Conservation (phyloP, 2,113 vertebrate species). For the Eira barbara region DNA sequence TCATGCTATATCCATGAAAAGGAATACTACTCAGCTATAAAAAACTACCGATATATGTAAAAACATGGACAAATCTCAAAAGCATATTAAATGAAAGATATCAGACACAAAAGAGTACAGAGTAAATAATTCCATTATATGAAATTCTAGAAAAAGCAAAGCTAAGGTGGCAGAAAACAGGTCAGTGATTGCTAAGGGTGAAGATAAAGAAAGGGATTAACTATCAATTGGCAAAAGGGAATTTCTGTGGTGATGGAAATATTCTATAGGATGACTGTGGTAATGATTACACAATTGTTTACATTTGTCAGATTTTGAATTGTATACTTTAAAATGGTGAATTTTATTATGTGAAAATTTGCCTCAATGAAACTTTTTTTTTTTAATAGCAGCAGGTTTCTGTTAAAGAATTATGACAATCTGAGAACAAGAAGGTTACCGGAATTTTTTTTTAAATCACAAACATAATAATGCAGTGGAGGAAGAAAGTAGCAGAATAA, state of each 20-base stretch:
- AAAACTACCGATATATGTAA: not conserved
- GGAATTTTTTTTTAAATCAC: not conserved
- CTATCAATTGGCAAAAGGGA: not conserved
- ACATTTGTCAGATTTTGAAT: not conserved
- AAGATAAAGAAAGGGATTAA: not conserved
- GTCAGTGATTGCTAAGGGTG: not conserved
- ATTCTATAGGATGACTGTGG: not conserved
- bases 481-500: not conserved
- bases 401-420: not conserved
- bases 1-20: not conserved
- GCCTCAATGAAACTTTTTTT: not conserved
- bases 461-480: not conserved
- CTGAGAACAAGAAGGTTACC: not conserved
- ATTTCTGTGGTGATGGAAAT: not conserved
- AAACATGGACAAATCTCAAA: not conserved
- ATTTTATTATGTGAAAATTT: not conserved
- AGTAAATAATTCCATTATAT: not conserved
- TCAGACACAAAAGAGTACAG: not conserved
- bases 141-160: constrained; percentile 11
- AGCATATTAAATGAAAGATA: not conserved
- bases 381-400: not conserved
- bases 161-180: not conserved
- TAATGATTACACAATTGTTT: not conserved
- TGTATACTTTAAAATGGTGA: not conserved
- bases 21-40: not conserved